Base-by-base conservation (phyloP, 2,797 vertebrate genomes). In the Agapornis canus region DNA sequence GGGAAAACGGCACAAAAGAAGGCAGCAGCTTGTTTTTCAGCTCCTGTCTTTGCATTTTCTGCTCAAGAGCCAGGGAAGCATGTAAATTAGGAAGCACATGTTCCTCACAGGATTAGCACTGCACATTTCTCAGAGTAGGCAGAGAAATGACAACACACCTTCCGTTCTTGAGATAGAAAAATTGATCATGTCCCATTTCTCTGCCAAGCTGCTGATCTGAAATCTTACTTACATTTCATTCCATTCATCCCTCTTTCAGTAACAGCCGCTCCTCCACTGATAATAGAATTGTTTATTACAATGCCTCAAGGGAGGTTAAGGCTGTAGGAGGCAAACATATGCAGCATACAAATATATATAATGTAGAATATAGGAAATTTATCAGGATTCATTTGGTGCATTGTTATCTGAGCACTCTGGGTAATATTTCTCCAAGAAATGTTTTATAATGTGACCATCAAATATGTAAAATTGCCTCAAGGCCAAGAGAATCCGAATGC, bases 1-100 rank as follows among this genome's bases (percentile, higher is more conserved):
- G 94, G 90, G 96, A 95, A 95, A 95, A 94, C 45, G 43, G 51
- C 73, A 89, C 82, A 86, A 84, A 91, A 13, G 49, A 35, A 61
- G 42, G 72, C 3, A 0, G 47, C 43, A 78, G 90, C 93, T 92
- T 86, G 86, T 92, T 95, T 95, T 86, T 90, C 90, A 93, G 82
- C 83, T 92, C 70, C 66, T 66, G 22, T 40, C 86, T 94, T 96
- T 94, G 73, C 94, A 95, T 96, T 79, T 95, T 92, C 77, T 82
- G 40, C 78, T 83, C 18, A 79, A 79, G 63, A 93, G 83, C 40
- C 88, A 90, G 77, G 40, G 73, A 95, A 94, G 54, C 26, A 94
- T 84, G 90, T 52, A 94, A 95, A 95, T 92, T 52, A 92, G 66
- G 80, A 82, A 88, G 66, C 77, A 76, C 54, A 79, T 29, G 31